phyloP scores from a whole-genome alignment of 1,140 invertebrate species.

The Drosophila takahashii region DNA sequence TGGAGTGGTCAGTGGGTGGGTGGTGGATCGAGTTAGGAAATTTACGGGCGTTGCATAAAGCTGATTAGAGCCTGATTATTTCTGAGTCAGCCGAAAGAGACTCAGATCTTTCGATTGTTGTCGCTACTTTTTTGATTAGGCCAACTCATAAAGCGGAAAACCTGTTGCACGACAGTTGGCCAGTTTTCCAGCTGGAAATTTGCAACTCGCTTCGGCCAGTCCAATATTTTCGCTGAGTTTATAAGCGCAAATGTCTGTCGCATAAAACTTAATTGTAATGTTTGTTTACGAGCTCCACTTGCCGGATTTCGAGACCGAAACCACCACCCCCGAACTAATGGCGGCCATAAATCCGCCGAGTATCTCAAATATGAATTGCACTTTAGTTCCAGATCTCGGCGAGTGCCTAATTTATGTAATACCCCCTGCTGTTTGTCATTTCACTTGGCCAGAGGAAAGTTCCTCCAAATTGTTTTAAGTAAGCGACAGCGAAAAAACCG shows the following conservation, averaged over 20 bases:
- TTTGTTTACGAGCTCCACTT: conserved; percentile 76
- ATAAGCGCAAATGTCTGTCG: conserved; percentile 79
- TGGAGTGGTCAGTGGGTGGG: conserved; percentile 36
- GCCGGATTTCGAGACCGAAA: conserved; percentile 4
- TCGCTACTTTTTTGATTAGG: conserved; percentile 48
- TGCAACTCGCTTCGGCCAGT: conserved; percentile 18
- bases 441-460: conserved; percentile 45
- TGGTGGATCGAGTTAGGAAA: conserved; percentile 31
- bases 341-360: conserved; percentile 55
- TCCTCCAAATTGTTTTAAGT: conserved; percentile 67
- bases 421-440: conserved; percentile 66
- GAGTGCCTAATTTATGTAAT: conserved; percentile 79
- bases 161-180: conserved; percentile 46
- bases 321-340: conserved; percentile 52
- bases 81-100: conserved; percentile 24
- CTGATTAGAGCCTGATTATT: conserved; percentile 3
- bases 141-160: conserved; percentile 53
- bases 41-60: conserved; percentile 66
- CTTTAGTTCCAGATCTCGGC: conserved; percentile 29
- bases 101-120: conserved; percentile 31
- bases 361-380: conserved; percentile 44
- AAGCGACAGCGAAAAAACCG: conserved; percentile 49
- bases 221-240: conserved; percentile 76
- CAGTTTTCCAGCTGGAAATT: conserved; percentile 18
- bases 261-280: conserved; percentile 83